Evolutionary conservation across 2,888 invertebrate genomes (phyloP), one percentile per base, ranked within the genome.

Genomic region (Agrochola lota): DNA sequence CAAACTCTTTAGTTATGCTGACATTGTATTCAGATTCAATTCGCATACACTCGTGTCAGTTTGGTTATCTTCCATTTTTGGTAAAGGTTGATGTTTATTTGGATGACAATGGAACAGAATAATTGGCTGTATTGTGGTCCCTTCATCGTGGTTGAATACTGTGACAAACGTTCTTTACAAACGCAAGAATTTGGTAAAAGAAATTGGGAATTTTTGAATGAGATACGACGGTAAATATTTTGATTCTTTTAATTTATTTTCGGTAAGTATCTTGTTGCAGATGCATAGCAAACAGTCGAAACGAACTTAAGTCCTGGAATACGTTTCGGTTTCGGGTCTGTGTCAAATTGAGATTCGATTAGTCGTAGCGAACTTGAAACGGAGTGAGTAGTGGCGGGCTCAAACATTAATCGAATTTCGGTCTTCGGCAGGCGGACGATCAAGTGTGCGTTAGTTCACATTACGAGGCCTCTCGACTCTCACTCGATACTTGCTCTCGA

Each of bases 321-420:
- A 88, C 85, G 84, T 81, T 83, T 74, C 84, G 81, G 84, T 81
- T 83, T 74, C 84, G 81, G 83, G 86, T 85, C 88, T 86, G 88
- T 88, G 86, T 90, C 88, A 87, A 92, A 92, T 92, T 88, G 91
- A 91, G 91, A 93, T 94, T 93, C 93, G 92, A 94, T 94, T 94
- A 94, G 91, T 92, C 89, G 91, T 90, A 92, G 91, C 91, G 91
- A 92, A 93, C 92, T 94, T 90, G 92, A 93, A 93, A 90, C 90
- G 88, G 90, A 91, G 92, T 91, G 92, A 92, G 92, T 92, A 91
- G 93, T 90, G 91, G 91, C 89, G 90, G 91, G 91, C 90, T 94
- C 93, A 91, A 95, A 93, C 94, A 93, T 95, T 95, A 95, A 96
- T 96, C 95, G 95, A 94, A 95, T 96, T 94, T 95, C 93, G 94